A percentile compares a stretch with the other conserved stretches of the same genome.
Evolutionary conservation across 2,888 invertebrate species (phyloP).

Genomic region (Poecilus cupreus): DNA sequence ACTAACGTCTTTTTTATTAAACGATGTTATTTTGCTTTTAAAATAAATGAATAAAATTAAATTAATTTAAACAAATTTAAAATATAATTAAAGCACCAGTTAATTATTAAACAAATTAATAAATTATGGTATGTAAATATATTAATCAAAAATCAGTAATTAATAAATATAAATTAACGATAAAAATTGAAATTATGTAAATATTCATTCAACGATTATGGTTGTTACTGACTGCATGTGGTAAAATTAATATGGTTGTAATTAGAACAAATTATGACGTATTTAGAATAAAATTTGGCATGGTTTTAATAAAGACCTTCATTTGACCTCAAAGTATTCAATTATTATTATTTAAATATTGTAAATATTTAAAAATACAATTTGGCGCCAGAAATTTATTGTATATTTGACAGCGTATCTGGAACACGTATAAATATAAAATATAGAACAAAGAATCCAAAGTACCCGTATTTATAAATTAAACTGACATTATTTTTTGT

Average conservation of each 20-base stretch:
- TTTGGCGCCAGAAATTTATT: constrained; percentile 50
- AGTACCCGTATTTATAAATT: constrained; percentile 44
- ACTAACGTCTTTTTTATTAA: not conserved
- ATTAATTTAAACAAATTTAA: not conserved
- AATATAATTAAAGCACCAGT: not conserved
- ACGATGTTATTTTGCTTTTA: not conserved
- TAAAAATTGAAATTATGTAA: constrained; percentile 1
- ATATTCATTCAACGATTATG: not conserved
- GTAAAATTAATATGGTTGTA: not conserved
- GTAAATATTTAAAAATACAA: constrained; percentile 20
- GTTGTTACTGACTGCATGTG: not conserved
- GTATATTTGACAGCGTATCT: constrained; percentile 15
- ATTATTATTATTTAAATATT: constrained; percentile 35
- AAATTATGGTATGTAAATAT: not conserved
- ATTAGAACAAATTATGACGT: constrained; percentile 40
- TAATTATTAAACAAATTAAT: too few species aligned
- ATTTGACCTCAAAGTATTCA: constrained; percentile 44
- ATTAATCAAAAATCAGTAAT: not conserved
- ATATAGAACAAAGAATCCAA: constrained; percentile 45
- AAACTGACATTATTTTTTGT: constrained; percentile 50
- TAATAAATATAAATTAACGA: not conserved
- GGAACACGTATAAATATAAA: constrained; percentile 41
- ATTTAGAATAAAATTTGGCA: constrained; percentile 31
- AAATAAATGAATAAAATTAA: not conserved
- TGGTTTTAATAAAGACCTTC: constrained; percentile 42